These are phyloP conservation scores for Aromia moschata DNA, from an alignment of 2,888 invertebrate genomes.

Conservation along the genomic window DNA sequence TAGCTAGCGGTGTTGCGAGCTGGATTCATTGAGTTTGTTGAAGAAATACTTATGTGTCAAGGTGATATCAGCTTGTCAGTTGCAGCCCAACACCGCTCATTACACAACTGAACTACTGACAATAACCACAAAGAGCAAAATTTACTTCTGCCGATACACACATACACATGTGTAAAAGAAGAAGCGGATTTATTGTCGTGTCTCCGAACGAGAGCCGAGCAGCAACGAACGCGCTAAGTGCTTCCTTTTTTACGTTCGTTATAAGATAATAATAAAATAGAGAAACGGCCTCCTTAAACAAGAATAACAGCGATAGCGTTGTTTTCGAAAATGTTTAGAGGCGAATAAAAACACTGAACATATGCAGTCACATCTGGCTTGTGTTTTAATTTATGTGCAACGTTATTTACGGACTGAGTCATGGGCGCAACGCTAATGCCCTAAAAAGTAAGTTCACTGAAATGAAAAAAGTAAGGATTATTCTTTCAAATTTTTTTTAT, in stretches of 20 bases:
- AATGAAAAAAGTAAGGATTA: too few relatives aligned
- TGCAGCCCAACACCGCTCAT: neutral
- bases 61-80: too few relatives aligned
- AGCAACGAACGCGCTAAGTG: neutral
- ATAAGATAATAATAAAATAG: constrained; percentile 16
- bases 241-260: neutral
- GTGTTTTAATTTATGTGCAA: constrained; percentile 16
- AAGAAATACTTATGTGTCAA: too few relatives aligned
- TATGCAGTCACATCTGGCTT: constrained; percentile 26
- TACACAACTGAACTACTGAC: neutral
- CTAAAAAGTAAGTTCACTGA: too few relatives aligned
- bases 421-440: constrained; percentile 10
- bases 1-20: too few relatives aligned
- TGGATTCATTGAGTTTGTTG: too few relatives aligned
- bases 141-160: neutral
- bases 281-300: constrained; percentile 13
- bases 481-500: too few relatives aligned
- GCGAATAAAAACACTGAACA: constrained; percentile 18
- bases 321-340: constrained; percentile 5
- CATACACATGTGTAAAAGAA: too few relatives aligned
- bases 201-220: neutral
- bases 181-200: neutral
- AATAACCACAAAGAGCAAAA: neutral
- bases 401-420: constrained; percentile 14
- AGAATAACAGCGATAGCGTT: constrained; percentile 10